These are phyloP conservation scores for Pollenia amentaria DNA, from an alignment of 2,888 invertebrate species.

Conservation along the genomic window DNA sequence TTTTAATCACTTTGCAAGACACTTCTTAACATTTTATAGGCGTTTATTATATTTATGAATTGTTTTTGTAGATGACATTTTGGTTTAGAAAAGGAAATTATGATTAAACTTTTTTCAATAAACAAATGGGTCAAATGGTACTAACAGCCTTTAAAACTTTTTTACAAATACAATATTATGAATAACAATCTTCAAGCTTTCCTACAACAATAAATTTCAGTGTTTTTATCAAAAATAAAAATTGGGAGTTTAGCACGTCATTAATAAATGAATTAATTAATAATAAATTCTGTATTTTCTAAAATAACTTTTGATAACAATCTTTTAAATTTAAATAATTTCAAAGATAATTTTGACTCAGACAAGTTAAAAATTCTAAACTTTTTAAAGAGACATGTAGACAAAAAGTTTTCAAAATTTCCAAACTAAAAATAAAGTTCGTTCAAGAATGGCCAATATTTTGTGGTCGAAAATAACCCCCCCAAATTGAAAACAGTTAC, in stretches of 20 bases:
- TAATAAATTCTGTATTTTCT: too few relatives aligned
- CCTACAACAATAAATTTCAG: too few relatives aligned
- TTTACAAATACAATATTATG: too few relatives aligned
- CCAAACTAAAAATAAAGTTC: not conserved
- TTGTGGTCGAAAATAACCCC: constrained; percentile 8
- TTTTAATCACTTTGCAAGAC: constrained; percentile 47
- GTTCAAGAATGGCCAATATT: not conserved
- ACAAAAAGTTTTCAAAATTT: not conserved
- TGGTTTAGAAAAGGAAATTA: constrained; percentile 58
- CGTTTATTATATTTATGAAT: constrained; percentile 47
- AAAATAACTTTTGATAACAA: too few relatives aligned
- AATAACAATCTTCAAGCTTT: too few relatives aligned
- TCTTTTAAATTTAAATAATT: too few relatives aligned
- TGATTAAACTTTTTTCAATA: constrained; percentile 12
- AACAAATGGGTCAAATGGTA: constrained; percentile 15
- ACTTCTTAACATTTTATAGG: constrained; percentile 34
- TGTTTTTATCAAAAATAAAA: too few relatives aligned
- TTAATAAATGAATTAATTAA: too few relatives aligned
- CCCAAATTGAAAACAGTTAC: too few relatives aligned
- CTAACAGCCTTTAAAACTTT: too few relatives aligned
- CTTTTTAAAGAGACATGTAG: not conserved
- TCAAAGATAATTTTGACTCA: too few relatives aligned
- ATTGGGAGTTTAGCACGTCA: too few relatives aligned
- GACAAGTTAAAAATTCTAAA: not conserved
- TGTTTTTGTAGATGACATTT: constrained; percentile 71